Conservation (phyloP, 2,797 vertebrate species). For the Serranus cabrilla region DNA sequence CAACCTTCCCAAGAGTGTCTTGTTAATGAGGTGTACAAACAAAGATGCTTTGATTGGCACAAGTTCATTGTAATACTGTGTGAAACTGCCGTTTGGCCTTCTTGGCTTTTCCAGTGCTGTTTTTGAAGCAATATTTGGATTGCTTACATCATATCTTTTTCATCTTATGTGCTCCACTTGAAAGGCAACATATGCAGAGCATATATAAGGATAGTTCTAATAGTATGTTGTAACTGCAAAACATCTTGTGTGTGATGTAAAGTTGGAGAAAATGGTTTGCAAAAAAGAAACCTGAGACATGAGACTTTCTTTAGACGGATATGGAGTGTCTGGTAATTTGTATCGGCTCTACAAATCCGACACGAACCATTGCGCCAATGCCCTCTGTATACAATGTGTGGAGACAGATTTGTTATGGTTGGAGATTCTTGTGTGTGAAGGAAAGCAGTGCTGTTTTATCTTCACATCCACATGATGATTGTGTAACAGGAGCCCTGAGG, state of each 20-base stretch:
- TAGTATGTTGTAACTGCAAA: background rate
- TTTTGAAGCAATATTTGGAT: conserved; percentile 19
- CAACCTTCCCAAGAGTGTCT: conserved; percentile 16
- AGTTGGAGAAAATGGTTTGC: background rate
- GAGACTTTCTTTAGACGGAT: background rate
- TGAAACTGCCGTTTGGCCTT: conserved; percentile 3
- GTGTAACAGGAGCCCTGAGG: conserved; percentile 61
- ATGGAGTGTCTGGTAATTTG: background rate
- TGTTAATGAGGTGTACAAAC: conserved; percentile 39
- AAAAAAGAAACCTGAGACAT: background rate
- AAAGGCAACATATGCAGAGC: background rate
- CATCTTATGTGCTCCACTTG: background rate
- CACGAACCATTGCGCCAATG: background rate
- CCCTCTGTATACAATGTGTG: conserved; percentile 19
- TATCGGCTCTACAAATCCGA: background rate
- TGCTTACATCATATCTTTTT: background rate
- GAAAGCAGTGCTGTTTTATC: conserved; percentile 51
- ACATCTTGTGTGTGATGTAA: background rate
- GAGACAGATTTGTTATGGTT: conserved; percentile 50
- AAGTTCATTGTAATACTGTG: background rate
- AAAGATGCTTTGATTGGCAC: conserved; percentile 43
- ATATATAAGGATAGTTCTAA: background rate
- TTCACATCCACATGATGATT: conserved; percentile 58
- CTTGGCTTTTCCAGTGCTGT: background rate
- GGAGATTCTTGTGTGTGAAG: conserved; percentile 9